Evolutionary conservation across 2,888 invertebrate species (phyloP).

Genomic region (Agonopterix heracliana): DNA sequence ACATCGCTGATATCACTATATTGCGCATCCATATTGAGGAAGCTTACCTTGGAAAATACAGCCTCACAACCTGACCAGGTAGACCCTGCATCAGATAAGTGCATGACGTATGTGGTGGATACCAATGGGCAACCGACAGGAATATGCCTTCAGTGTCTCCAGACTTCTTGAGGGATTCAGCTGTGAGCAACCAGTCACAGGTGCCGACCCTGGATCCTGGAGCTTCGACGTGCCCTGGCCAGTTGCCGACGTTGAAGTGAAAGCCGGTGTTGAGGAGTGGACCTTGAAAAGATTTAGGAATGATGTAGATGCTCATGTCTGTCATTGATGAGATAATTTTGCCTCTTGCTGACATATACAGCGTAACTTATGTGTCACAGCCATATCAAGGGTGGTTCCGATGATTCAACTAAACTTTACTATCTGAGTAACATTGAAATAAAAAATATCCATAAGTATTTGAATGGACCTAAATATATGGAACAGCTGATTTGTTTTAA

Average conservation of each 20-base stretch:
- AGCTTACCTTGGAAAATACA: constrained; percentile 90
- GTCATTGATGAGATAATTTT: too few relatives aligned
- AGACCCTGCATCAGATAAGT: constrained; percentile 92
- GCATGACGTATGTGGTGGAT: constrained; percentile 94
- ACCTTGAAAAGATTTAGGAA: constrained; percentile 54
- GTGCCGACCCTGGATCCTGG: constrained; percentile 90
- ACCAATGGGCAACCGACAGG: constrained; percentile 95
- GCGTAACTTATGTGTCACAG: too few relatives aligned
- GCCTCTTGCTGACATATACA: too few relatives aligned
- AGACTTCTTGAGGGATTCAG: constrained; percentile 84
- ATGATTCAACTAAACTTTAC: too few relatives aligned
- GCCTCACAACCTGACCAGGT: constrained; percentile 89
- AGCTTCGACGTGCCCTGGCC: constrained; percentile 94
- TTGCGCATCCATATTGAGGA: neutral
- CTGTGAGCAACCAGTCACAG: constrained; percentile 92
- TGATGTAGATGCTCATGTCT: too few relatives aligned
- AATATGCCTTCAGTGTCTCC: constrained; percentile 93
- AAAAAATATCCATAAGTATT: too few relatives aligned
- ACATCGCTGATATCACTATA: too few relatives aligned
- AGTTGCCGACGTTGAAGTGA: constrained; percentile 95
- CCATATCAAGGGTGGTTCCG: too few relatives aligned
- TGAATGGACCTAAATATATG: too few relatives aligned
- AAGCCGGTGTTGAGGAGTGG: constrained; percentile 94
- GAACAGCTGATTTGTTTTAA: too few relatives aligned
- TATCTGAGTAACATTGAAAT: too few relatives aligned